Evolutionary conservation across 2,113 vertebrate genomes (phyloP), one percentile per base, ranked within the genome.

Genomic region (Circaetus cinerascens): DNA sequence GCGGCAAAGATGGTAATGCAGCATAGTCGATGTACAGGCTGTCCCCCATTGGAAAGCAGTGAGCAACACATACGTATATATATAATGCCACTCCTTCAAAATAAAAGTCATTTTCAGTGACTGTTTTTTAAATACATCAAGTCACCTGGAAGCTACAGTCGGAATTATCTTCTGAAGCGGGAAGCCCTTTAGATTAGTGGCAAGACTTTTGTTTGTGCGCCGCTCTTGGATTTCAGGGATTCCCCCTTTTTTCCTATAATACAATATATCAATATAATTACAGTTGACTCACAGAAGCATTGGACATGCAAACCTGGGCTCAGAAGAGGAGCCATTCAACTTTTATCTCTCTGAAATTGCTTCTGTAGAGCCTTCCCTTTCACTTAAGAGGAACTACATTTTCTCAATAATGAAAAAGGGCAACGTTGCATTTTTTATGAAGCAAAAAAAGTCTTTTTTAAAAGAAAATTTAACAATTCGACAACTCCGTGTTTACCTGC

Each of bases 391-490:
- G 80, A 84, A 38, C 95, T 17, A 76, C 57, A 11, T 74, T 95
- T 95, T 74, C 91, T 94, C 92, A 51, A n/a, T 40, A 82, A 94
- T 13, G 46, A 78, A 90, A 96, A 98, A 97, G 92, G 96, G 95
- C 94, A 95, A 79, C 4, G 66, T 10, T 97, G 88, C 62, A 92
- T 79, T 96, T 92, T 96, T 97, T 75, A 94, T 81, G 86, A 97
- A 85, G 91, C 7, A 53, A 29, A 53, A 51, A 90, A 56, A 85
- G 27, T 19, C 18, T 41, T 94, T 86, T 96, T 76, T 62, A 81
- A 84, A 95, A 82, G 69, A 85, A 91, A 93, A 92, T 40, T 25
- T 71, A 86, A 91, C 74, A 59, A 76, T 71, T 80, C 68, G 69
- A 73, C 68, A 86, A 43, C 45, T 59, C 30, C 0, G 0, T 13